Evolutionary conservation across 2,888 invertebrate genomes (phyloP).

Genomic region (Polydrusus pterygomalis): DNA sequence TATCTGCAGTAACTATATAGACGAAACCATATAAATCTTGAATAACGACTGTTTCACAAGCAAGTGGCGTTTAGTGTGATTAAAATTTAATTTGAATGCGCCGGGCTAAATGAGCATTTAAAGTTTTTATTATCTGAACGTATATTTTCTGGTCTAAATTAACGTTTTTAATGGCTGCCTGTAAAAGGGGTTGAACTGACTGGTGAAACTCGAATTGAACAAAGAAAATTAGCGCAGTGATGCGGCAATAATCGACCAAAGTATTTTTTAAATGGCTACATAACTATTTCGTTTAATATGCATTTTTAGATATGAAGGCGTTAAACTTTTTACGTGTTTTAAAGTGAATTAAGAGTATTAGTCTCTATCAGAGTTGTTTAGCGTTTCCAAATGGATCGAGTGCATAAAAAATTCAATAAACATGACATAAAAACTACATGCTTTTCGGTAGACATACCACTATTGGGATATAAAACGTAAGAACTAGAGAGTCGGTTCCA

Average conservation of each 20-base stretch:
- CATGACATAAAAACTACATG: too few relatives aligned
- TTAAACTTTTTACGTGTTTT: too few relatives aligned
- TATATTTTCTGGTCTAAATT: constrained; percentile 45
- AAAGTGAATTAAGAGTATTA: too few relatives aligned
- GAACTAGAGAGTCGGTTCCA: too few relatives aligned
- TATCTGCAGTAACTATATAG: constrained; percentile 41
- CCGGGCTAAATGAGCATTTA: constrained; percentile 42
- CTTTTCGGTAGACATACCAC: too few relatives aligned
- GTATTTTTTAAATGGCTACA: constrained; percentile 18
- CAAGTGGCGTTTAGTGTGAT: constrained; percentile 48
- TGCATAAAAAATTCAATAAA: too few relatives aligned
- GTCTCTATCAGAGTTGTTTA: too few relatives aligned
- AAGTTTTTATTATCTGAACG: constrained; percentile 43
- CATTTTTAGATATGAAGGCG: neutral
- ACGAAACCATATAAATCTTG: constrained; percentile 45
- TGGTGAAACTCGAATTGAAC: constrained; percentile 32
- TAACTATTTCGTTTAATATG: constrained; percentile 21
- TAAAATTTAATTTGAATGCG: constrained; percentile 49
- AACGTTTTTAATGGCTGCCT: constrained; percentile 36
- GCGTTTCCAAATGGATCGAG: neutral
- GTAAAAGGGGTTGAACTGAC: constrained; percentile 39
- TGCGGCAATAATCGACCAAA: constrained; percentile 25
- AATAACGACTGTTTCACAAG: constrained; percentile 46
- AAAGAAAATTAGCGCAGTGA: constrained; percentile 32
- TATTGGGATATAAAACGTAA: too few relatives aligned